These are phyloP conservation scores for Ifrita kowaldi DNA, from an alignment of 2,113 vertebrate genomes.

Conservation along the genomic window DNA sequence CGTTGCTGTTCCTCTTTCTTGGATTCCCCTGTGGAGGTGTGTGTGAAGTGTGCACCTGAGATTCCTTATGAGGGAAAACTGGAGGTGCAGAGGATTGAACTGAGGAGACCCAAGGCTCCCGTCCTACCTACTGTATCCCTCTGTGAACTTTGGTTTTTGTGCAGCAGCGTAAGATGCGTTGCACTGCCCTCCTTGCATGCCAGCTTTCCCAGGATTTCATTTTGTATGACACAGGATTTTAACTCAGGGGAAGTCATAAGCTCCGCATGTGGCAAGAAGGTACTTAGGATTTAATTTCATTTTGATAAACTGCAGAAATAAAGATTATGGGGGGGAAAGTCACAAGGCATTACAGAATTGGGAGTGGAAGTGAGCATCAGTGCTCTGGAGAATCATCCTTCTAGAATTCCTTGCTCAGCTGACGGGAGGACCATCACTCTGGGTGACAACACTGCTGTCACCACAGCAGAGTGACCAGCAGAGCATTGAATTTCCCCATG, in stretches of 20 bases:
- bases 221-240: not conserved
- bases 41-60: not conserved
- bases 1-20: not conserved
- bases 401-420: not conserved
- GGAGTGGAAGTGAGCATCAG: not conserved
- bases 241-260: not conserved
- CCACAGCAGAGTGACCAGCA: not conserved
- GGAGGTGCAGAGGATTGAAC: not conserved
- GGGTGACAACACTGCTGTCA: not conserved
- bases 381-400: fast-evolving
- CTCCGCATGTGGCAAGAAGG: not conserved
- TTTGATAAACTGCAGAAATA: not conserved
- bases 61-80: not conserved
- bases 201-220: not conserved
- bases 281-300: not conserved
- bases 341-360: not conserved
- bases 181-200: not conserved
- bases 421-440: not conserved
- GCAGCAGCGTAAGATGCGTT: not conserved
- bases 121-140: fast-evolving
- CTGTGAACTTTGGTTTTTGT: not conserved
- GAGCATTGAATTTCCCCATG: not conserved
- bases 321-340: not conserved
- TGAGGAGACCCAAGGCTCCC: not conserved
- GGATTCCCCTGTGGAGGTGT: not conserved